Percentiles rank a stretch among this genome's conserved stretches.
These are phyloP conservation scores for Siphamia tubifer DNA, from an alignment of 2,113 vertebrate genomes.

Conservation along the genomic window DNA sequence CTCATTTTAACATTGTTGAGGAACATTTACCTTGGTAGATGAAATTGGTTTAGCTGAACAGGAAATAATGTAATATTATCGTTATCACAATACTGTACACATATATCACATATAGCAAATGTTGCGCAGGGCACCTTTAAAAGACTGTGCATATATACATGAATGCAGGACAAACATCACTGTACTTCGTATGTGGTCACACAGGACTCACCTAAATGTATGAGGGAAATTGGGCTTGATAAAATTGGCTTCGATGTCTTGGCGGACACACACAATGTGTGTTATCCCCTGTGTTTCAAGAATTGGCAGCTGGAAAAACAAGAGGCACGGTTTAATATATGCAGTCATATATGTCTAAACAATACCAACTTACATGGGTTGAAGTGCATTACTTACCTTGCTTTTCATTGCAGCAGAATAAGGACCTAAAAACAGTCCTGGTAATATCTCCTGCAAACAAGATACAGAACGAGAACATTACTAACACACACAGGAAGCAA, in stretches of 20 bases:
- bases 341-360: background rate
- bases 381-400: conserved; percentile 84
- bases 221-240: conserved; percentile 99
- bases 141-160: background rate
- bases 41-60: too few species aligned
- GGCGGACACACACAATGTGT: conserved; percentile 95
- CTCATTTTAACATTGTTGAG: too few species aligned
- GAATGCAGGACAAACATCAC: background rate
- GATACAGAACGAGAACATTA: background rate
- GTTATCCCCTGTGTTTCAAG: conserved; percentile 96
- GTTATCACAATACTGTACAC: too few species aligned
- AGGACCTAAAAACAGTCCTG: conserved; percentile 96
- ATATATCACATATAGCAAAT: too few species aligned
- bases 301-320: conserved; percentile 84
- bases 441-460: conserved; percentile 90
- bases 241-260: conserved; percentile 99
- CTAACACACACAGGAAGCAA: background rate
- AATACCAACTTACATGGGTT: background rate
- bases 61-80: too few species aligned
- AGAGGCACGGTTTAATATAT: background rate
- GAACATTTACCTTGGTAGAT: too few species aligned
- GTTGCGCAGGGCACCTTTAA: too few species aligned
- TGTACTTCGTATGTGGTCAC: background rate
- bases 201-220: conserved; percentile 89
- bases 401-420: conserved; percentile 99